phyloP scores from a whole-genome alignment of 2,888 invertebrate genomes.

The Rhagonycha fulva region DNA sequence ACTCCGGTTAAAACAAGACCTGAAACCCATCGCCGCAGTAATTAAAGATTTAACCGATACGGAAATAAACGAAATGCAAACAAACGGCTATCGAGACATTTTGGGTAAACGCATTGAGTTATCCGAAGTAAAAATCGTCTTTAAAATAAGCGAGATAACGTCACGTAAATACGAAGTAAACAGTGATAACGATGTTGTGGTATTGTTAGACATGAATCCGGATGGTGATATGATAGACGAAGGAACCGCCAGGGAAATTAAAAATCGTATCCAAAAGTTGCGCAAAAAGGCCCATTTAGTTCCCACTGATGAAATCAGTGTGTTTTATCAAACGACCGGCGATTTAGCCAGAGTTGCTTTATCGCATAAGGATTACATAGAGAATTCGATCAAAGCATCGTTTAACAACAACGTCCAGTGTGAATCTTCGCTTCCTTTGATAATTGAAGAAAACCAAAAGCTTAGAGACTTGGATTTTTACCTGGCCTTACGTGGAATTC shows the following conservation, averaged over 20 bases:
- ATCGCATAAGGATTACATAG: conserved; percentile 77
- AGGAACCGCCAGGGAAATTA: conserved; percentile 92
- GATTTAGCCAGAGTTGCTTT: conserved; percentile 71
- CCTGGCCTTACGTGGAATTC: conserved; percentile 68
- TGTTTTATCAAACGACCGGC: conserved; percentile 73
- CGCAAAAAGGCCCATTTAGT: conserved; percentile 92
- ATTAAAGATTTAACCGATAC: conserved; percentile 79
- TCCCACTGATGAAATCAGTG: conserved; percentile 87
- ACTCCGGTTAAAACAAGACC: conserved; percentile 83
- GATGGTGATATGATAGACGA: conserved; percentile 92
- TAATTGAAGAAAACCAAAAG: conserved; percentile 74
- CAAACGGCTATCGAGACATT: conserved; percentile 72
- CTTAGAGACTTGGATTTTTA: conserved; percentile 75
- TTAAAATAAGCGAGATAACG: conserved; percentile 67
- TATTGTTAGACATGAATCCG: conserved; percentile 86
- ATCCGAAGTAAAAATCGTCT: conserved; percentile 82
- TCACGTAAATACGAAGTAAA: conserved; percentile 87
- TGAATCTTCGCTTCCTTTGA: conserved; percentile 56
- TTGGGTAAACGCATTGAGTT: conserved; percentile 77
- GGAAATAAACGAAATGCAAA: conserved; percentile 77
- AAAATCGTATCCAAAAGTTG: conserved; percentile 94
- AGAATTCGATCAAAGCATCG: conserved; percentile 79
- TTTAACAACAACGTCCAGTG: conserved; percentile 63
- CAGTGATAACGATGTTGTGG: conserved; percentile 86
- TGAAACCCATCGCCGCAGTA: conserved; percentile 82